Percentiles rank a stretch among this genome's conserved stretches.
phyloP scores from a whole-genome alignment of 64 coral and sea anemone genomes.

The Catalaphyllia jardinei region DNA sequence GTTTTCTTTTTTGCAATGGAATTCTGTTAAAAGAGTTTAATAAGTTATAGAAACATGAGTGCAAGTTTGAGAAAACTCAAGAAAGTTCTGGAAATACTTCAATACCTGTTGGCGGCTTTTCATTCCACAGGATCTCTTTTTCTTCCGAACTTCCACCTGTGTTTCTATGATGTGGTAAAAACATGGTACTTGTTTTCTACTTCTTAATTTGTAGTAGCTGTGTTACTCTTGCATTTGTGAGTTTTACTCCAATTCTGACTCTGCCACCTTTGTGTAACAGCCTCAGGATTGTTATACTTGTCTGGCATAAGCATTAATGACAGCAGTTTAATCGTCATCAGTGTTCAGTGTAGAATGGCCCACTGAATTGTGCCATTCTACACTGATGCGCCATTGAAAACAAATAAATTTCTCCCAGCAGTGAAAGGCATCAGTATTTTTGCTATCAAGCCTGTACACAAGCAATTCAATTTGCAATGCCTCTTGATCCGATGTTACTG shows the following conservation, averaged over 20 bases:
- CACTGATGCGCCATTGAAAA: not conserved
- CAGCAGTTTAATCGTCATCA: not conserved
- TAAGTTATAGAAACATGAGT: no score
- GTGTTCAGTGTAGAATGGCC: conserved; percentile 20
- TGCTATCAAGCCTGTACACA: conserved; percentile 11
- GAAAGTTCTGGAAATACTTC: no score
- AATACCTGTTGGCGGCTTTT: no score
- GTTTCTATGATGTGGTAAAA: not conserved
- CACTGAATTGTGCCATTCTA: conserved; percentile 26
- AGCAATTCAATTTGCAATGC: conserved; percentile 58
- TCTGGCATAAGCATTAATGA: not conserved
- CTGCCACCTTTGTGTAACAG: not conserved
- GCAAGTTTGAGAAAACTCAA: no score
- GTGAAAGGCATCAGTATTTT: conserved; percentile 32
- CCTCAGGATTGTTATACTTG: not conserved
- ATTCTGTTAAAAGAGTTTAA: no score
- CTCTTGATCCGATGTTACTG: conserved; percentile 48
- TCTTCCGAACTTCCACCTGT: not conserved
- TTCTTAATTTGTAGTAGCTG: not conserved
- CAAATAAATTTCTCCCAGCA: conserved; percentile 49
- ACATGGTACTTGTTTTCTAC: not conserved
- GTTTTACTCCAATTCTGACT: not conserved
- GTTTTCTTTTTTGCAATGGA: no score
- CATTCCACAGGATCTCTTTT: no score
- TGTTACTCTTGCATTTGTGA: not conserved